These are phyloP conservation scores for Bos javanicus DNA, from an alignment of 2,113 vertebrate genomes.

Conservation along the genomic window DNA sequence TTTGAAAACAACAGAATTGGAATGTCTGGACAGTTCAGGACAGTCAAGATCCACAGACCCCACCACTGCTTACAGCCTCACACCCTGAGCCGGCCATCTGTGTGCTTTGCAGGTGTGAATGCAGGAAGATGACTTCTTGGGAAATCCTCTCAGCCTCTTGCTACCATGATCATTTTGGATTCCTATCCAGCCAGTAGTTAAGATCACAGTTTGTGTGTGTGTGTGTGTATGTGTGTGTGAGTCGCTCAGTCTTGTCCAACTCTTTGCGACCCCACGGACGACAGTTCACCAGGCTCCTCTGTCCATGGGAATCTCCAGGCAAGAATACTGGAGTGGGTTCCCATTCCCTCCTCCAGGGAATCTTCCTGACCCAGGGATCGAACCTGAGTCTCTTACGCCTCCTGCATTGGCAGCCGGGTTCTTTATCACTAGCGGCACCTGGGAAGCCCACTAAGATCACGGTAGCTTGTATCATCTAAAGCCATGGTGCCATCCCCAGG, in stretches of 20 bases:
- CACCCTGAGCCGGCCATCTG: background rate
- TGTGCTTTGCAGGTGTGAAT: background rate
- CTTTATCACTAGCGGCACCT: background rate
- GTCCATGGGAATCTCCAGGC: background rate
- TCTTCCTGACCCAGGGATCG: background rate
- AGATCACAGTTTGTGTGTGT: background rate
- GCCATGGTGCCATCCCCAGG: too few species aligned
- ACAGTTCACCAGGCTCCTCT: background rate
- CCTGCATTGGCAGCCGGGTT: background rate
- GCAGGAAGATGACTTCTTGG: background rate
- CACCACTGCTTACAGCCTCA: background rate
- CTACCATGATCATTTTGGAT: background rate
- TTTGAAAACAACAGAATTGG: background rate
- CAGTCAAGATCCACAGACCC: background rate
- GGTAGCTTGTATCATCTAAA: background rate
- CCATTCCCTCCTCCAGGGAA: background rate
- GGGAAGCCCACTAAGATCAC: fast-evolving
- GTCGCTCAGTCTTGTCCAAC: background rate
- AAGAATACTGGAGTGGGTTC: background rate
- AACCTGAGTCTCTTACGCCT: background rate
- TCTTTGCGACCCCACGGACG: fast-evolving
- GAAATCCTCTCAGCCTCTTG: background rate
- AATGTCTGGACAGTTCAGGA: background rate
- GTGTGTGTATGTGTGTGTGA: background rate
- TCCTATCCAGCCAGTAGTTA: background rate